Conservation (phyloP, 2,888 invertebrate species). For the Cheilosia pagana region DNA sequence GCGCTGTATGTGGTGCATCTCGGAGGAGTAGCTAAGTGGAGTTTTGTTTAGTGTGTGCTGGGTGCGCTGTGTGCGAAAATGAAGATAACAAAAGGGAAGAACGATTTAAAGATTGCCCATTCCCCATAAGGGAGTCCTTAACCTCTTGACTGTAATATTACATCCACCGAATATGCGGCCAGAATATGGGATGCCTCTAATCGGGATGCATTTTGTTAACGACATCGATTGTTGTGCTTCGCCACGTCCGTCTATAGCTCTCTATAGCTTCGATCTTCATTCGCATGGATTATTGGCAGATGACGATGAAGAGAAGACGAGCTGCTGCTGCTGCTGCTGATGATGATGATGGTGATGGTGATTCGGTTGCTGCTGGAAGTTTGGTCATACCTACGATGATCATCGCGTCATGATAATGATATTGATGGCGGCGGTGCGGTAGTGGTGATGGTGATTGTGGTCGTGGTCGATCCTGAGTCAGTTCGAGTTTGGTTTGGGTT, state of each 20-base stretch:
- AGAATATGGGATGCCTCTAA: conserved; percentile 40
- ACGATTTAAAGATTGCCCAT: conserved; percentile 28
- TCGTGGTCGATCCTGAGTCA: conserved; percentile 33
- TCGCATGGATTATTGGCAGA: conserved; percentile 62
- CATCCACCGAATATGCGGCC: conserved; percentile 22
- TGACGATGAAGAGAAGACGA: conserved; percentile 41
- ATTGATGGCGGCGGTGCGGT: conserved; percentile 20
- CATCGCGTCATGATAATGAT: conserved; percentile 50
- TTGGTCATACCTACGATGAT: conserved; percentile 48
- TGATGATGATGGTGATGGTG: conserved; percentile 56
- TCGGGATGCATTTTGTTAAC: conserved; percentile 73
- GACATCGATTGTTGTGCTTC: conserved; percentile 66
- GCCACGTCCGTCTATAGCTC: neutral
- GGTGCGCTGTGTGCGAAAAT: conserved; percentile 58
- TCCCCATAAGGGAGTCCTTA: conserved; percentile 67
- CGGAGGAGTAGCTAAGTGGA: conserved; percentile 52
- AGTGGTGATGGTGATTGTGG: conserved; percentile 43
- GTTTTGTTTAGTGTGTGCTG: conserved; percentile 69
- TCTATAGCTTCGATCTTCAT: conserved; percentile 51
- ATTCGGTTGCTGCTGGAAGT: conserved; percentile 48
- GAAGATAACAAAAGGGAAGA: conserved; percentile 65
- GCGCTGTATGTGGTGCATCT: neutral
- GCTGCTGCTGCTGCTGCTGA: conserved; percentile 30
- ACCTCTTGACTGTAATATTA: conserved; percentile 68
- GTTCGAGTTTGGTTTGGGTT: conserved; percentile 36